A percentile compares a stretch with the other conserved stretches of the same genome.
Conservation (phyloP, 1,140 invertebrate genomes). For the Aphaenogaster rudis region DNA sequence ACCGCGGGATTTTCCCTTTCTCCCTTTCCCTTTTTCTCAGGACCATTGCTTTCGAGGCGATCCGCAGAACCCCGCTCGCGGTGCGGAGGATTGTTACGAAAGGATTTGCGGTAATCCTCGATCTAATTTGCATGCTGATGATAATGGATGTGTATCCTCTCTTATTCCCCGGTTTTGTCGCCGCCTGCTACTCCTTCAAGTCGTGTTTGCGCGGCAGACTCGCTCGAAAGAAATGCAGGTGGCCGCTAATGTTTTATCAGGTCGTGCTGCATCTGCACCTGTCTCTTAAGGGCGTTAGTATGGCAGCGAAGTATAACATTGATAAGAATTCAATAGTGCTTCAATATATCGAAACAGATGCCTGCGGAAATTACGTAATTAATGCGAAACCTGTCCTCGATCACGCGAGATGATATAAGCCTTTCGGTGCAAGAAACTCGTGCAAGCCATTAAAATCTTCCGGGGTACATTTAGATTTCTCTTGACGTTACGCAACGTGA, state of each 20-base stretch:
- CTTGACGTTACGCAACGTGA: not conserved
- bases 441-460: not conserved
- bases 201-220: conserved; percentile 33
- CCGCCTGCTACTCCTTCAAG: conserved; percentile 55
- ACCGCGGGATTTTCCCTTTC: conserved; percentile 47
- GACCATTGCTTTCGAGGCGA: conserved; percentile 49
- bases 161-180: conserved; percentile 83
- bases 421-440: not conserved
- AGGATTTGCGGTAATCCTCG: conserved; percentile 86
- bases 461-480: not conserved
- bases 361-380: conserved; percentile 7
- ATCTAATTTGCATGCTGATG: conserved; percentile 87
- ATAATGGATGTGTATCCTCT: conserved; percentile 86
- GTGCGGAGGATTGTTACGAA: conserved; percentile 84
- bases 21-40: conserved; percentile 73
- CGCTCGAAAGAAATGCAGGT: conserved; percentile 63
- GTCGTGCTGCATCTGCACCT: conserved; percentile 67
- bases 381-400: not conserved
- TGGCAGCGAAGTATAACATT: conserved; percentile 8
- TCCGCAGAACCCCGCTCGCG: conserved; percentile 74
- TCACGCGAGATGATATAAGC: conserved; percentile 13
- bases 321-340: conserved; percentile 36
- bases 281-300: conserved; percentile 33
- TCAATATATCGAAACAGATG: conserved; percentile 6
- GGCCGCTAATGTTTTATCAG: conserved; percentile 68